Conservation (phyloP, 2,797 vertebrate genomes). For the Characodon lateralis region DNA sequence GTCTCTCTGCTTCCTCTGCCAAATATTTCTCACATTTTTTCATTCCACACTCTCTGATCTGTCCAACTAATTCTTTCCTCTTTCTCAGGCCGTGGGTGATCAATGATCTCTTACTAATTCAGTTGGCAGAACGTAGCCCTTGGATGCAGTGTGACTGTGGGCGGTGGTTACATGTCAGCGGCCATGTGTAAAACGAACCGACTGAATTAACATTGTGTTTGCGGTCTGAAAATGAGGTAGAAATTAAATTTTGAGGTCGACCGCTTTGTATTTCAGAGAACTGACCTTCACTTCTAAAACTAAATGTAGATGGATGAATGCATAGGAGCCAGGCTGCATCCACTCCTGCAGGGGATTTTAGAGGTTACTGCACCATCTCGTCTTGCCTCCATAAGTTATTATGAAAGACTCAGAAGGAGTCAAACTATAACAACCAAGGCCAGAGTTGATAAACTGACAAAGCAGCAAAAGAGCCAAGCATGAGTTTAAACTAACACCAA, state of each 20-base stretch:
- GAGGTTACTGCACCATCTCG: conserved; percentile 8
- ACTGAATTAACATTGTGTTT: conserved; percentile 43
- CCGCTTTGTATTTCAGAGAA: conserved; percentile 44
- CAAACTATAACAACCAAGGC: neutral
- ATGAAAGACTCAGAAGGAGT: neutral
- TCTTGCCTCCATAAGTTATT: neutral
- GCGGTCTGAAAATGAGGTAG: conserved; percentile 52
- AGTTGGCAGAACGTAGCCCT: conserved; percentile 16
- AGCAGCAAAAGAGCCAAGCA: neutral
- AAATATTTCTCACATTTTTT: conserved; percentile 15
- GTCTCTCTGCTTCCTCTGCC: conserved; percentile 6
- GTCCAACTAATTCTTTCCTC: conserved; percentile 57
- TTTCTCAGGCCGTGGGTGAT: conserved; percentile 47
- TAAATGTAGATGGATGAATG: conserved; percentile 61
- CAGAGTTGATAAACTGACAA: neutral
- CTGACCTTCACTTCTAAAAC: conserved; percentile 65
- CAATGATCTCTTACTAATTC: conserved; percentile 60
- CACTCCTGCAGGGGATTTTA: neutral
- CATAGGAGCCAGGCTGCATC: conserved; percentile 12
- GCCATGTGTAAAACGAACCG: conserved; percentile 27
- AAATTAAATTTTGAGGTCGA: conserved; percentile 69
- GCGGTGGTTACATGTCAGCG: conserved; percentile 31
- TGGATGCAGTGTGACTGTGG: conserved; percentile 9
- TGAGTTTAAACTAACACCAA: neutral
- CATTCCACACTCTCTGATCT: conserved; percentile 25